A percentile compares a stretch with the other conserved stretches of the same genome.
phyloP scores from a whole-genome alignment of 1,140 invertebrate genomes.

The Pachyrhynchus sulphureomaculatus region DNA sequence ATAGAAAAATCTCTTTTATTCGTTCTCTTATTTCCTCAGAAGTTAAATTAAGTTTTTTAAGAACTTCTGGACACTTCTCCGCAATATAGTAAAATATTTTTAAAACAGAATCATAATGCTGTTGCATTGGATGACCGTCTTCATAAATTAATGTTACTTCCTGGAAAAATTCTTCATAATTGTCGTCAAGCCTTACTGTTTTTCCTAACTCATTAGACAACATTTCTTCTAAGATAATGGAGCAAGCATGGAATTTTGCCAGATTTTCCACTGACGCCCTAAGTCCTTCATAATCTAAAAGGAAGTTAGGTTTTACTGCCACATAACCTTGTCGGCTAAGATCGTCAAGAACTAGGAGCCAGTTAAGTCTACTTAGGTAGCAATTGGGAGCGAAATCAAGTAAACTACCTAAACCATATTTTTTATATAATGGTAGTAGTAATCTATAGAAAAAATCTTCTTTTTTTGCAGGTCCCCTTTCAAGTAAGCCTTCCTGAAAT shows the following conservation, averaged over 20 bases:
- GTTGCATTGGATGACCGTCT: too few species aligned
- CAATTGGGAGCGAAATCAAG: slow-evolving; percentile 15
- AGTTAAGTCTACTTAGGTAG: slow-evolving; percentile 1
- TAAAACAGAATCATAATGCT: too few species aligned
- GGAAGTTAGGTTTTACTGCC: background rate
- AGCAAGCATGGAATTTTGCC: slow-evolving; percentile 8
- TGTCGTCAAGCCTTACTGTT: background rate
- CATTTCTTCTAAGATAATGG: slow-evolving; percentile 14
- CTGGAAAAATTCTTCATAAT: background rate
- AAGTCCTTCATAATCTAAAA: slow-evolving; percentile 1
- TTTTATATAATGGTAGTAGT: background rate
- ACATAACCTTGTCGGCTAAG: background rate
- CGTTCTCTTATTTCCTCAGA: too few species aligned
- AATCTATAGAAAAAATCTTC: slow-evolving; percentile 21
- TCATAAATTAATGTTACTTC: too few species aligned
- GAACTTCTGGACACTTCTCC: too few species aligned
- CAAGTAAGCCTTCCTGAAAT: background rate
- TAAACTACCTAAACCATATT: slow-evolving; percentile 3
- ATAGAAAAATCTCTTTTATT: too few species aligned
- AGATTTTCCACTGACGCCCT: background rate
- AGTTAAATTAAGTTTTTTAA: too few species aligned
- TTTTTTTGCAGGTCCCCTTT: slow-evolving; percentile 4
- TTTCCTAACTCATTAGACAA: slow-evolving; percentile 1
- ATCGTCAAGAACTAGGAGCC: slow-evolving; percentile 5
- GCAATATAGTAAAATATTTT: too few species aligned